These are phyloP conservation scores for Phaetusa simplex DNA, from an alignment of 2,113 vertebrate species.

Conservation along the genomic window DNA sequence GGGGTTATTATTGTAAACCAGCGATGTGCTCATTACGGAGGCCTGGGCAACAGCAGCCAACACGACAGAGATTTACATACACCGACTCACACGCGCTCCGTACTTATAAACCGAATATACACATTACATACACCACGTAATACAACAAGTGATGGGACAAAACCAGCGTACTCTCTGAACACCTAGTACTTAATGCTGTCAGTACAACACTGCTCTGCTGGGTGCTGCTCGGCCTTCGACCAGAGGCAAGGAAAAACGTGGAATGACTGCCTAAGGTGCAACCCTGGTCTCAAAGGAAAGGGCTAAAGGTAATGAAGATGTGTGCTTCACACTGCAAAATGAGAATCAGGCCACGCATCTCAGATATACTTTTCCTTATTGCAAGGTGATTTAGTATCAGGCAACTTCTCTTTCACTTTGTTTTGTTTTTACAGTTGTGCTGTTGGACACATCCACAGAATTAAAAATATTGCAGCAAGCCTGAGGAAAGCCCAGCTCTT, in stretches of 20 bases:
- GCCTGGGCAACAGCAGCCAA: background rate
- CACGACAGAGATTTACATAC: background rate
- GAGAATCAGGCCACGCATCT: background rate
- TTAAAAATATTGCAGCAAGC: background rate
- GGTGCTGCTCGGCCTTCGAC: background rate
- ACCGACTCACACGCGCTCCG: background rate
- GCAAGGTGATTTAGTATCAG: background rate
- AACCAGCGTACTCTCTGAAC: background rate
- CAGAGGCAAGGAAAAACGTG: background rate
- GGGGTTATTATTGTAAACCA: background rate
- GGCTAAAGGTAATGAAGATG: background rate
- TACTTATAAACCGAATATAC: background rate
- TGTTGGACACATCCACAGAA: background rate
- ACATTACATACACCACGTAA: background rate
- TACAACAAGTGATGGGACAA: background rate
- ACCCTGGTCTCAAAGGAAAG: background rate
- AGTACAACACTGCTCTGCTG: background rate
- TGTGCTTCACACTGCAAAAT: background rate
- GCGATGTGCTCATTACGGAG: background rate
- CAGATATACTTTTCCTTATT: background rate
- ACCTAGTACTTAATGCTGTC: background rate
- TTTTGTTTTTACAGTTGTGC: background rate
- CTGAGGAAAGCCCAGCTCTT: background rate
- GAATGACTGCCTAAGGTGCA: background rate
- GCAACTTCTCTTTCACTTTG: background rate